Percentiles rank a stretch among this genome's conserved stretches.
Evolutionary conservation across 64 coral and sea anemone species (phyloP).

Genomic region (Hydrozoanthus tunicans): DNA sequence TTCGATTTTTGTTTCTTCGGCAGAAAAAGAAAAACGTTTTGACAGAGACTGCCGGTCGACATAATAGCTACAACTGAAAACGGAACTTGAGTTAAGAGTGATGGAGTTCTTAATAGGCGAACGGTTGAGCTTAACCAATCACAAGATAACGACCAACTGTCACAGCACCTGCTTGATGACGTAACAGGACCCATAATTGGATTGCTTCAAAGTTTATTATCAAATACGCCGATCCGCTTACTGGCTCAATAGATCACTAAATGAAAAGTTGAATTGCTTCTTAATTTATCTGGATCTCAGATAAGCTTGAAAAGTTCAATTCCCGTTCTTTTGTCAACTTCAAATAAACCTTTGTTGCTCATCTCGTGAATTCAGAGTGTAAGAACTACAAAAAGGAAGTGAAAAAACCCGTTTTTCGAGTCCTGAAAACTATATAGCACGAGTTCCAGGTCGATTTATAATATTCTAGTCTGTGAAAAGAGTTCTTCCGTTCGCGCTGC

Average conservation of each 20-base stretch:
- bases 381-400: not conserved
- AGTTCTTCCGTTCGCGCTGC: too few species aligned
- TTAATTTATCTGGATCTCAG: constrained; percentile 21
- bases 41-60: not conserved
- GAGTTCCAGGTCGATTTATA: too few species aligned
- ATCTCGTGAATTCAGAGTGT: not conserved
- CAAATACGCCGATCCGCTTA: constrained; percentile 7
- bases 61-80: constrained; percentile 43
- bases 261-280: constrained; percentile 6
- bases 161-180: not conserved
- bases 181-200: constrained; percentile 14
- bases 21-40: not conserved
- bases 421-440: too few species aligned
- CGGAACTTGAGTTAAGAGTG: constrained; percentile 32
- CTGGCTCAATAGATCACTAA: constrained; percentile 13
- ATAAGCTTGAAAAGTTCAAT: constrained; percentile 22
- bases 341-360: not conserved
- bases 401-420: not conserved
- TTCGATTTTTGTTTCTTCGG: not conserved
- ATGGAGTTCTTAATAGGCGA: constrained; percentile 16
- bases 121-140: constrained; percentile 34
- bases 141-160: not conserved
- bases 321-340: not conserved
- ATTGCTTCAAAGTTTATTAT: constrained; percentile 41
- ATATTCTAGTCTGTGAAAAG: too few species aligned